Base-by-base conservation (phyloP, 2,113 vertebrate genomes). In the Colinus virginianus region DNA sequence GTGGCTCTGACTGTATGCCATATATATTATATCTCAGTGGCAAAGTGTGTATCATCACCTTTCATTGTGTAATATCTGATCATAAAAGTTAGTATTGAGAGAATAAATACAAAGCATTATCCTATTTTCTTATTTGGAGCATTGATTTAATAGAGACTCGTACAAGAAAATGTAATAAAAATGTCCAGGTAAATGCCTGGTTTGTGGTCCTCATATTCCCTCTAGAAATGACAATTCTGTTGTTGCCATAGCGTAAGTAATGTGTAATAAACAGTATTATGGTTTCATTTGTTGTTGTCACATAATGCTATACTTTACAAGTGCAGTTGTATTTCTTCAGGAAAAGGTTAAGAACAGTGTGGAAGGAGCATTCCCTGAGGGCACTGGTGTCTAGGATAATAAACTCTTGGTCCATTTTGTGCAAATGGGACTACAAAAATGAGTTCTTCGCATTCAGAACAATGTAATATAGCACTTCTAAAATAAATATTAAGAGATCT, bases 181-280 rank as follows among this genome's bases (percentile, higher is more conserved):
- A 53, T 81, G n/a, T 67, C 77, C 87, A 25, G 62, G 87, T 93
- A 96, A 97, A 95, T 91, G 89, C 46, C 71, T 95, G 68, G 78
- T 61, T 90, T 93, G 94, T 90, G 94, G 94, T 96, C 88, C 70
- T 91, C n/a, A 18, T 7, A 68, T 83, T 91, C 87, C 69, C 74
- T 92, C 89, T 67, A 91, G 91, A 92, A 77, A 95, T 96, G 63
- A 88, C 66, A 88, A 28, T 94, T 83, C 82, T 88, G 90, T 88
- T 84, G 77, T 91, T 95, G 90, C 88, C 48, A 48, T 70, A 75
- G 84, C 22, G 4, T 96, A 95, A 96, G 93, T 94, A 96, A 89
- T 95, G 87, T 22, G 48, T 80, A 78, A 93, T 94, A 96, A 97
- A 95, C 59, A 94, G 90, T 96, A 90, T 96, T 95, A 96, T 78